Percentiles rank a stretch among this genome's conserved stretches.
phyloP scores from a whole-genome alignment of 2,113 vertebrate genomes.

The Gasterosteus nipponicus region DNA sequence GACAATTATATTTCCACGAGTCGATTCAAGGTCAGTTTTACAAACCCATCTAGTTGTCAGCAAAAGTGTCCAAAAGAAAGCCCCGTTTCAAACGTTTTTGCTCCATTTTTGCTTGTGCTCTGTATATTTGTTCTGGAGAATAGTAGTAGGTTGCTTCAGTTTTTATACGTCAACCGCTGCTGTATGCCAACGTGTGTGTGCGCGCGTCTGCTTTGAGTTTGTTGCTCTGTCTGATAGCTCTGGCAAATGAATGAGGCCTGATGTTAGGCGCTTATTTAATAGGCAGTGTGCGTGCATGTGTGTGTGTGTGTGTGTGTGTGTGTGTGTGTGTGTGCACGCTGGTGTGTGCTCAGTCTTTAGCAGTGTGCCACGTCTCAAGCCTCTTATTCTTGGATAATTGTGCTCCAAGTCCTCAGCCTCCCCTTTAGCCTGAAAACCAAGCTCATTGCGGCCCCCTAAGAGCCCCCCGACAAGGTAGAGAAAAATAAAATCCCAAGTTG shows the following conservation, averaged over 20 bases:
- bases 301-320: slow-evolving; percentile 27
- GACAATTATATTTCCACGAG: slow-evolving; percentile 65
- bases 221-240: slow-evolving; percentile 56
- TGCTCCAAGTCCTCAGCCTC: slow-evolving; percentile 97
- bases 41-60: slow-evolving; percentile 53
- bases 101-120: neutral
- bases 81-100: slow-evolving; percentile 7
- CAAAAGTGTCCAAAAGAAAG: slow-evolving; percentile 42
- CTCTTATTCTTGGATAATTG: slow-evolving; percentile 99
- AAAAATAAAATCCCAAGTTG: slow-evolving; percentile 96
- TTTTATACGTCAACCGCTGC: slow-evolving; percentile 15
- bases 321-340: slow-evolving; percentile 21
- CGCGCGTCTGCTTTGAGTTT: slow-evolving; percentile 49
- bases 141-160: slow-evolving; percentile 4
- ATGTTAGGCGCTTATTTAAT: slow-evolving; percentile 69
- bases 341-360: slow-evolving; percentile 85
- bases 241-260: slow-evolving; percentile 63
- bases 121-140: slow-evolving; percentile 24
- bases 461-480: slow-evolving; percentile 84
- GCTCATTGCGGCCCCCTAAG: slow-evolving; percentile 98
- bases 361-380: slow-evolving; percentile 95
- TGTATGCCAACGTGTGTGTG: slow-evolving; percentile 1
- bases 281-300: slow-evolving; percentile 55
- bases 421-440: slow-evolving; percentile 99
- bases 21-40: slow-evolving; percentile 71